Evolutionary conservation across 2,797 vertebrate species (phyloP), one percentile per base, ranked within the genome.

Genomic region (Melopsittacus undulatus): DNA sequence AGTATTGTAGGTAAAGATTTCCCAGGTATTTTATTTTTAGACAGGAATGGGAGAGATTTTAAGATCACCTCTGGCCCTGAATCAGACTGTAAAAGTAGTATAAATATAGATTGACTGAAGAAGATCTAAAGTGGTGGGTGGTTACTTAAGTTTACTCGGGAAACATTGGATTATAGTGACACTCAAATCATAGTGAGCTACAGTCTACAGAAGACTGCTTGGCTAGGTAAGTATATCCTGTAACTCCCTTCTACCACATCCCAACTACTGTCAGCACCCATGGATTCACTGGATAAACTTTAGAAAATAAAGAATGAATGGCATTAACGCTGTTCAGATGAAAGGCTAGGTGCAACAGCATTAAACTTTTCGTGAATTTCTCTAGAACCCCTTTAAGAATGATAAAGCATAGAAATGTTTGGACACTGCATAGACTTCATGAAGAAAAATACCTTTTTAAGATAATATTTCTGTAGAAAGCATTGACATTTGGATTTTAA

Each of bases 161-260:
- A 79, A 52, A 54, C 19, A 26, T 10, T 27, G 34, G 13, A 24
- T 64, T 69, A 52, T n/a, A 46, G 27, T 12, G 67, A 15, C 27
- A 29, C 38, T 52, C 38, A 13, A 11, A 38, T 48, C 42, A 49
- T 49, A 52, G 42, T 17, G 18, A 72, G 8, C 12, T 29, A 20
- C 9, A 75, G n/a, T 26, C 29, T 49, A 20, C 5, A 24, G 32
- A 11, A 38, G 5, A 6, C n/a, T 78, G 52, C 45, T 83, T 0
- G 0, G 5, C 22, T 5, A 4, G 27, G 8, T 40, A 61, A 78
- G 9, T 10, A 32, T 0, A 0, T 38, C 23, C 8, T 48, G 27
- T 20, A 61, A 34, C n/a, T 62, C 8, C 10, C 22, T 68, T 18
- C 14, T 48, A 46, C 14, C 19, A 62, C 0, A 1, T 4, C 5